These are phyloP conservation scores for Mechanitis mazaeus DNA, from an alignment of 2,888 invertebrate genomes.

Conservation along the genomic window DNA sequence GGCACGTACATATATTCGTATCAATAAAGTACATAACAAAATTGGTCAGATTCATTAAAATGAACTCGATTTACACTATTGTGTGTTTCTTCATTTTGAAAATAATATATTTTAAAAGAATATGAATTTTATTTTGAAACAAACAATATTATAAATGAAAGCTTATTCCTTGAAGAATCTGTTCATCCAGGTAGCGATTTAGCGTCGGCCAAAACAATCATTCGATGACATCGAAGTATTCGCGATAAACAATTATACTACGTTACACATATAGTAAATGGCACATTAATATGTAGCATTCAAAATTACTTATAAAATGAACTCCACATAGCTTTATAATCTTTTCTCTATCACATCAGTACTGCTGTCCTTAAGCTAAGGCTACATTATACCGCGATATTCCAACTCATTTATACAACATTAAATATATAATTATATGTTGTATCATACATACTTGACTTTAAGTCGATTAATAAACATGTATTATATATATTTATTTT, in stretches of 20 bases:
- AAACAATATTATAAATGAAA: conserved; percentile 7
- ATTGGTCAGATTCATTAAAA: conserved; percentile 3
- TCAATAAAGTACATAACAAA: conserved; percentile 6
- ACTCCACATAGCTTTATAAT: conserved; percentile 43
- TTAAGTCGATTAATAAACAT: not conserved
- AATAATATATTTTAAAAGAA: conserved; percentile 1
- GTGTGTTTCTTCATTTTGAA: no score
- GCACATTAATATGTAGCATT: conserved; percentile 68
- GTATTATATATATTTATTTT: not conserved
- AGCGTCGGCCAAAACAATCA: conserved; percentile 10
- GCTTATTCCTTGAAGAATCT: not conserved
- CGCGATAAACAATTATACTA: conserved; percentile 39
- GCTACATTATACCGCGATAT: conserved; percentile 24
- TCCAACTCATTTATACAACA: not conserved
- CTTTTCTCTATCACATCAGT: conserved; percentile 72
- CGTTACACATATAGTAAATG: conserved; percentile 57
- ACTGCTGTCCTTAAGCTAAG: conserved; percentile 58
- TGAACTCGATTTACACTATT: no score
- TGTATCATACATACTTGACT: not conserved
- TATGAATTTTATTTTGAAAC: no score
- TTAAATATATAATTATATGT: not conserved
- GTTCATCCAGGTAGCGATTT: conserved; percentile 5
- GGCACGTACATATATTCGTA: conserved; percentile 5
- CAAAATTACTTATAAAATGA: conserved; percentile 46
- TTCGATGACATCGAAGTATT: conserved; percentile 18